Evolutionary conservation across 2,113 vertebrate species (phyloP).

Genomic region (human): GRCh38 chr3:115023501-115024000

Average conservation of each 20-base stretch:
- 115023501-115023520: not conserved
- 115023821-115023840: not conserved
- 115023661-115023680: not conserved
- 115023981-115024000: not conserved
- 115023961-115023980: not conserved
- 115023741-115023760: not conserved
- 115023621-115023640: not conserved
- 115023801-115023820: not conserved
- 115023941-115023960: not conserved
- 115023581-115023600: not conserved
- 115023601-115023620: not conserved
- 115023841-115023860: not conserved
- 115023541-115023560: not conserved
- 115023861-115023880: slow-evolving; percentile 3
- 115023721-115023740: not conserved
- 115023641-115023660: not conserved
- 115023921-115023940: not conserved
- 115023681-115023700: not conserved
- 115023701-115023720: not conserved
- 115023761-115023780: not conserved
- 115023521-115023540: not conserved
- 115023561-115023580: not conserved
- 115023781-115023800: not conserved
- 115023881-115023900: slow-evolving; percentile 20
- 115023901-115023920: not conserved